Conservation (phyloP, 64 coral and sea anemone genomes). For the Actinia tenebrosa region DNA sequence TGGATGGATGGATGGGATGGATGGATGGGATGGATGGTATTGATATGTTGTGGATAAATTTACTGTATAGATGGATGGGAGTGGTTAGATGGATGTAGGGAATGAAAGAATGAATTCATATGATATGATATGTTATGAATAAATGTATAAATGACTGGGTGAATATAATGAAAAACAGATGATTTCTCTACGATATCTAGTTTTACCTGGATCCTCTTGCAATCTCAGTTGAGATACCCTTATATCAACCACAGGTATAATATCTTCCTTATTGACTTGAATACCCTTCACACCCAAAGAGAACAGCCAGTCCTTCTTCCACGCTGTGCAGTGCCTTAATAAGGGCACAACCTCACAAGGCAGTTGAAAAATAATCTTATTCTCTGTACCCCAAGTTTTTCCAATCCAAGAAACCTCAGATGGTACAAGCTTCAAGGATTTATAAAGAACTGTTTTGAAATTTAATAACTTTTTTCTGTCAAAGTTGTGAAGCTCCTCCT, state of each 20-base stretch:
- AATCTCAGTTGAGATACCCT: slow-evolving; percentile 78
- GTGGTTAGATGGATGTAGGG: too few species aligned
- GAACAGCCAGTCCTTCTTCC: slow-evolving; percentile 81
- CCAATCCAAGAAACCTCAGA: slow-evolving; percentile 60
- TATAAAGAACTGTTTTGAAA: slow-evolving; percentile 68
- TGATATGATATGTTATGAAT: too few species aligned
- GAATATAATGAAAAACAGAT: background rate
- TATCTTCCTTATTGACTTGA: slow-evolving; percentile 29
- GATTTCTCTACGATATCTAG: background rate
- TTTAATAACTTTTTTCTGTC: slow-evolving; percentile 34
- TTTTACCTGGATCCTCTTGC: slow-evolving; percentile 77
- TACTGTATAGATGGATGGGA: too few species aligned
- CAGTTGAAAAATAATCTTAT: slow-evolving; percentile 51
- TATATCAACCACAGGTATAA: slow-evolving; percentile 55
- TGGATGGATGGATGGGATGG: too few species aligned
- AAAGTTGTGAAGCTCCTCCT: slow-evolving; percentile 27
- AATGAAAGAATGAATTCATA: too few species aligned
- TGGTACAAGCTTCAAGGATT: slow-evolving; percentile 47
- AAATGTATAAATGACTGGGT: background rate
- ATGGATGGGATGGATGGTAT: too few species aligned
- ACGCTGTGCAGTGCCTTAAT: slow-evolving; percentile 62
- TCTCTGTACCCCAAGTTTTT: slow-evolving; percentile 14
- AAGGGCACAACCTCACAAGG: slow-evolving; percentile 37
- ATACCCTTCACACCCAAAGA: slow-evolving; percentile 33
- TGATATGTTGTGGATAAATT: too few species aligned